Base-by-base conservation (phyloP, 1,140 invertebrate genomes). In the Aradophagus sp. region DNA sequence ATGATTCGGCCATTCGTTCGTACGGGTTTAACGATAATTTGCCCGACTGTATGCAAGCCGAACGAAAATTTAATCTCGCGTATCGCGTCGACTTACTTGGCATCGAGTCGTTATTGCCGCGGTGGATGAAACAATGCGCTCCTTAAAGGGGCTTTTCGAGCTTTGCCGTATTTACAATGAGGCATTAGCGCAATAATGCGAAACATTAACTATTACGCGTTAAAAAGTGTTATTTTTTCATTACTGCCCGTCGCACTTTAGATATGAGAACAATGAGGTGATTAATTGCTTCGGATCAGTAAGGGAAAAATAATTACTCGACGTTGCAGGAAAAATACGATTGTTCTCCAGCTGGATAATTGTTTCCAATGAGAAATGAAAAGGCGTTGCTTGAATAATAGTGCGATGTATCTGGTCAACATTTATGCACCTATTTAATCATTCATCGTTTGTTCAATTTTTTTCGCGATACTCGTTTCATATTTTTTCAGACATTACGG, bases 181-280 rank as follows among this genome's bases (percentile, higher is more conserved):
- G 31, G 52, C 52, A 34, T 67, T 58, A 55, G 7, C 35, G 36
- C 17, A 56, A 42, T 66, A 56, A 56, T 34, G 35, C 27, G 27
- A 39, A 50, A 42, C 50, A 56, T 48, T 66, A 66, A 56, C 36
- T 45, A 44, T 53, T 16, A 19, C 12, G 11, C 42, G 31, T 15
- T 34, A 31, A 45, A 68, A 15, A 29, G 47, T 59, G 47, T 48
- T 67, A 32, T 59, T 67, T 67, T 58, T 59, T 68, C 26, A 68
- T 56, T 55, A 53, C 32, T 16, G 5, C n/a, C 5, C n/a, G 4
- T 23, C 4, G 4, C 4, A 23, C 4, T 8, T 23, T 23, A 7
- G 26, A 42, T 36, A 34, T 47, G 19, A 53, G 41, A 53, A 63
- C 39, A 63, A 63, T 45, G 17, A 14, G 15, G 11, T 62, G 58